Evolutionary conservation across 2,113 vertebrate genomes (phyloP), one percentile per base, ranked within the genome.

Genomic region (Corydoras sp.): DNA sequence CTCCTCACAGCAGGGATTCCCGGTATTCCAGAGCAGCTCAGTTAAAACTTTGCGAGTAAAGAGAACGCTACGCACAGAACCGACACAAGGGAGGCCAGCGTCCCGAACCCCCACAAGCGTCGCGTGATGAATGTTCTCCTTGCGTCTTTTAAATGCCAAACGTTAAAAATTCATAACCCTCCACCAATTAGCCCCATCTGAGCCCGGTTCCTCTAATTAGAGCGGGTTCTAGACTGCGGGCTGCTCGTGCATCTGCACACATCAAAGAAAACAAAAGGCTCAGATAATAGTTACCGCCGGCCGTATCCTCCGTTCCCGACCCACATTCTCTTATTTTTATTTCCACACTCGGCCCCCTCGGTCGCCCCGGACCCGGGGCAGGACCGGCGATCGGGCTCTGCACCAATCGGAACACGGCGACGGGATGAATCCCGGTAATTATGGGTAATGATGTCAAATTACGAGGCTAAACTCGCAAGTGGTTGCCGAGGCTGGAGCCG

Each of bases 111-210:
- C 3, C 32, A 35, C n/a, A 3, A 55, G 61, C 9, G 50, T 12
- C 13, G 50, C 49, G n/a, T 55, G n/a, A 69, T 55, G 18, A 66
- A 69, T 54, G 13, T 24, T 55, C 71, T 53, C 59, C 60, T 32
- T 65, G 10, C 13, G 10, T 56, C 56, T 35, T 75, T 75, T 68
- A 76, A 80, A 83, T 69, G 53, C 48, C 53, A 66, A 12, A 29
- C 50, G 65, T 71, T 64, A 73, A 79, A 67, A 74, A 67, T 32
- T 74, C 71, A 76, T 56, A 78, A 75, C 65, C 10, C 43, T 31
- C 50, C 29, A 70, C 58, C 62, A 78, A 80, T 73, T 79, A 81
- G 54, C 24, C 60, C 13, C 43, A 72, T 78, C 53, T 71, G 60
- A 73, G 48, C 18, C 62, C 31, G 35, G 31, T 73, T 74, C 31